Evolutionary conservation across 2,797 vertebrate genomes (phyloP).

Genomic region (Pipistrellus kuhlii): DNA sequence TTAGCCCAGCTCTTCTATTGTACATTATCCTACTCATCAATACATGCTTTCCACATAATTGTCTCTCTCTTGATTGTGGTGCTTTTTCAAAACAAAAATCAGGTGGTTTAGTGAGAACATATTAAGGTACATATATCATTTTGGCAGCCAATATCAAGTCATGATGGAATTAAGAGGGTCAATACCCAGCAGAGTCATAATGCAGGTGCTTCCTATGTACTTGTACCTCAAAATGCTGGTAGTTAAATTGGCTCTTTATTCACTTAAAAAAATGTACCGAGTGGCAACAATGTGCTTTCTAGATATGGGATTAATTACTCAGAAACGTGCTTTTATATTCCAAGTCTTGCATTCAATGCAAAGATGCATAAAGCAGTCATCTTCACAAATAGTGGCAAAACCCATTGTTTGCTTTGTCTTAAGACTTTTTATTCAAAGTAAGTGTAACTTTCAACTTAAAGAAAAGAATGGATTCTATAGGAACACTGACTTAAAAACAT

Average conservation of each 20-base stretch:
- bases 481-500: constrained; percentile 32
- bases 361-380: neutral
- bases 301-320: constrained; percentile 6
- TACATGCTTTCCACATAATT: constrained; percentile 76
- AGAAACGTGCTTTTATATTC: neutral
- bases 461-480: neutral
- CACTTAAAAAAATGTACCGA: neutral
- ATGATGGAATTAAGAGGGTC: constrained; percentile 57
- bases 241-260: neutral
- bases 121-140: constrained; percentile 66
- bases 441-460: neutral
- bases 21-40: constrained; percentile 42
- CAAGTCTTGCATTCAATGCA: neutral
- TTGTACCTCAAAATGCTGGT: neutral
- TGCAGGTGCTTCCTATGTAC: neutral
- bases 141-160: constrained; percentile 63
- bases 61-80: constrained; percentile 52
- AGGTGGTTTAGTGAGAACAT: neutral
- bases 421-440: neutral
- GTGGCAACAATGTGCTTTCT: neutral
- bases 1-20: constrained; percentile 77
- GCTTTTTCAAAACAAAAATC: constrained; percentile 61
- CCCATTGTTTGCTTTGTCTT: neutral
- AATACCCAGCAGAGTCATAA: neutral
- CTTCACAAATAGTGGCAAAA: constrained; percentile 28